Evolutionary conservation across 2,113 vertebrate genomes (phyloP).

Genomic region (Carassius gibelio): DNA sequence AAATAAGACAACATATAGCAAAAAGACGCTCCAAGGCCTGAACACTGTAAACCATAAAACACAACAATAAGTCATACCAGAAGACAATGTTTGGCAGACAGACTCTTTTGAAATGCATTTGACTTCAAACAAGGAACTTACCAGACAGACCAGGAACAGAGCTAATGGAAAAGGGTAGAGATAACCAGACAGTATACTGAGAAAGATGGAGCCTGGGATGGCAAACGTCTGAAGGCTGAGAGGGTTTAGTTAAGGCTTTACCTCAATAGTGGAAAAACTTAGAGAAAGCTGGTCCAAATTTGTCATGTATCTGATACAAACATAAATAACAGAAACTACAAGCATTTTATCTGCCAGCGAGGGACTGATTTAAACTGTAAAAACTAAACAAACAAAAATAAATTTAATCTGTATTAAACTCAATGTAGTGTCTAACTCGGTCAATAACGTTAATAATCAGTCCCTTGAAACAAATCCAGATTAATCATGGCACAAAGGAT

Average conservation of each 20-base stretch:
- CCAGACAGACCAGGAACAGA: constrained; percentile 96
- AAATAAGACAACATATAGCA: constrained; percentile 97
- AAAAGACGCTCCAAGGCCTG: constrained; percentile 94
- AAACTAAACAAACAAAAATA: too few species aligned
- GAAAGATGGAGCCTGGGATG: constrained; percentile 97
- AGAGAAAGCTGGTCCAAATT: not conserved
- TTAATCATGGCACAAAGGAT: constrained; percentile 81
- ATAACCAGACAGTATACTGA: constrained; percentile 97
- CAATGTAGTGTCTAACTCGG: too few species aligned
- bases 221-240: constrained; percentile 96
- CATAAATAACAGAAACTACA: not conserved
- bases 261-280: not conserved
- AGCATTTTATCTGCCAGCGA: not conserved
- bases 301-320: not conserved
- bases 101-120: not conserved
- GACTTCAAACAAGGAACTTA: constrained; percentile 73
- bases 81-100: not conserved
- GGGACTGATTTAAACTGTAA: not conserved
- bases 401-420: too few species aligned
- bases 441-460: too few species aligned
- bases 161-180: constrained; percentile 96
- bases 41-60: constrained; percentile 80
- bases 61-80: not conserved
- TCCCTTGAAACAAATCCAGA: not conserved
- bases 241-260: constrained; percentile 75